phyloP scores from a whole-genome alignment of 2,888 invertebrate genomes.

The Nycteola revayana region DNA sequence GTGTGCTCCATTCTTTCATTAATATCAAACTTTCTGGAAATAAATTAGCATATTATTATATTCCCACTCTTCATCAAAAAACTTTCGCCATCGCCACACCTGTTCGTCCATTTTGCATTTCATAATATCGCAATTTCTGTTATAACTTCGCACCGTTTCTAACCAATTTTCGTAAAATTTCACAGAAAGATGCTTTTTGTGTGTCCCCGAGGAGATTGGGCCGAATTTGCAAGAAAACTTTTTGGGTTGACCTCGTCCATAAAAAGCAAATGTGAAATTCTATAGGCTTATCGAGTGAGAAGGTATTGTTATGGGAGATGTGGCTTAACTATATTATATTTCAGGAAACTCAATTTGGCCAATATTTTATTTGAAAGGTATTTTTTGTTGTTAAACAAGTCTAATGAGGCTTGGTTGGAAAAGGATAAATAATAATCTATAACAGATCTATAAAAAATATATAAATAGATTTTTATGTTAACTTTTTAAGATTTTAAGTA shows the following conservation, averaged over 20 bases:
- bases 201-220: conserved; percentile 17
- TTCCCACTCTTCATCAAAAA: no score
- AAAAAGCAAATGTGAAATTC: conserved; percentile 16
- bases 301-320: conserved; percentile 4
- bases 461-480: no score
- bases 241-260: conserved; percentile 16
- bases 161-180: conserved; percentile 23
- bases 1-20: no score
- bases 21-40: no score
- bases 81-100: conserved; percentile 2
- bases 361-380: no score
- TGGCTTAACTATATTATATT: neutral
- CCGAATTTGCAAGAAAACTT: conserved; percentile 20
- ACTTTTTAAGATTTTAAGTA: no score
- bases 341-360: no score
- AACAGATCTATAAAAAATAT: no score
- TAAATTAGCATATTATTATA: no score
- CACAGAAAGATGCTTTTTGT: conserved; percentile 18
- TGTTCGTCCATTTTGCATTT: conserved; percentile 2
- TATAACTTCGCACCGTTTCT: conserved; percentile 16
- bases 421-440: no score
- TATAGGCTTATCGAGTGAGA: conserved; percentile 12
- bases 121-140: conserved; percentile 10
- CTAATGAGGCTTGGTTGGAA: no score
- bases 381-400: no score